phyloP scores from a whole-genome alignment of 2,888 invertebrate genomes.

The Troides aeacus region DNA sequence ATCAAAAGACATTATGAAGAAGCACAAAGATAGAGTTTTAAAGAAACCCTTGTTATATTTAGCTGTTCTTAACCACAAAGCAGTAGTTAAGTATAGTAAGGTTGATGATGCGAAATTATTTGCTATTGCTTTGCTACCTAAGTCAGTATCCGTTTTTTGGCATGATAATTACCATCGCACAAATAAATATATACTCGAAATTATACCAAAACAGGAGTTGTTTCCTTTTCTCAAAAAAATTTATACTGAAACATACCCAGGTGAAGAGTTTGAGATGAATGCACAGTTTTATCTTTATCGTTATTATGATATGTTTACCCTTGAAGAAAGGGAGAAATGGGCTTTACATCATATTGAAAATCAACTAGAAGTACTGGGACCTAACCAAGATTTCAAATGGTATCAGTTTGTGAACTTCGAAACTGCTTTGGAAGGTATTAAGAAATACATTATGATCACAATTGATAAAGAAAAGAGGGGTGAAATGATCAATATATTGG shows the following conservation, averaged over 20 bases:
- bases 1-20: conserved; percentile 45
- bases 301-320: conserved; percentile 46
- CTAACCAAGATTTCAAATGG: conserved; percentile 48
- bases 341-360: conserved; percentile 49
- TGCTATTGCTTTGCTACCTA: conserved; percentile 42
- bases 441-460: conserved; percentile 43
- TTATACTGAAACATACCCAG: conserved; percentile 46
- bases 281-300: conserved; percentile 41
- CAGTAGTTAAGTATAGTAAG: conserved; percentile 41
- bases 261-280: conserved; percentile 46
- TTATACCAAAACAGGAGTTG: conserved; percentile 44
- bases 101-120: conserved; percentile 48
- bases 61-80: conserved; percentile 39
- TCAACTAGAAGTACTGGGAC: conserved; percentile 44
- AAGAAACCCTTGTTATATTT: conserved; percentile 46
- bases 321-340: conserved; percentile 50
- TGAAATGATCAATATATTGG: conserved; percentile 44
- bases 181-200: conserved; percentile 45
- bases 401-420: conserved; percentile 53
- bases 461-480: conserved; percentile 40
- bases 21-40: conserved; percentile 50
- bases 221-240: conserved; percentile 47
- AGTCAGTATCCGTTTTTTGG: conserved; percentile 44
- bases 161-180: conserved; percentile 37
- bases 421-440: conserved; percentile 47